Evolutionary conservation across 2,113 vertebrate genomes (phyloP).

Genomic region (Dryoscopus gambensis): DNA sequence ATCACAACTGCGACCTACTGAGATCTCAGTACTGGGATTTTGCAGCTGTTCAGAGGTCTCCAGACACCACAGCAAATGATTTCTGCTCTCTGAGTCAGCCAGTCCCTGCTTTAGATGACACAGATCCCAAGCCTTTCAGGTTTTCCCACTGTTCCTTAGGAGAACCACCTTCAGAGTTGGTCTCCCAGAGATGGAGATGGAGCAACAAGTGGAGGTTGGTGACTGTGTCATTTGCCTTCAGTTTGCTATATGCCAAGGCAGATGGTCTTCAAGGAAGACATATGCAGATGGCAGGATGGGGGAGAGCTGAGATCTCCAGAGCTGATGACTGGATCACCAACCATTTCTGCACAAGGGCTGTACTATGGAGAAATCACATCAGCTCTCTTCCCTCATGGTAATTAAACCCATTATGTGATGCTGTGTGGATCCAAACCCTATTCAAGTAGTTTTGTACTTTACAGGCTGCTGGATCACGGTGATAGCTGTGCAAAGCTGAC

Average conservation of each 20-base stretch:
- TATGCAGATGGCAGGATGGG: neutral
- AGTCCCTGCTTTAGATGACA: neutral
- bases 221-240: neutral
- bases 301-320: neutral
- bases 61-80: neutral
- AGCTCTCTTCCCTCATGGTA: neutral
- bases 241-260: neutral
- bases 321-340: neutral
- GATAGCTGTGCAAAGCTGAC: neutral
- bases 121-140: neutral
- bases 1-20: neutral
- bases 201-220: neutral
- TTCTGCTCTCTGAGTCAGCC: conserved; percentile 11
- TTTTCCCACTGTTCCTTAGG: neutral
- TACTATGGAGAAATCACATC: neutral
- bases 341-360: neutral
- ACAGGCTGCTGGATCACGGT: neutral
- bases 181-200: neutral
- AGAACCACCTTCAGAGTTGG: neutral
- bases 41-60: conserved; percentile 54
- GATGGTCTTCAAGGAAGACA: neutral
- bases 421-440: neutral
- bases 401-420: neutral
- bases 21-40: conserved; percentile 34
- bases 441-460: neutral